Conservation (phyloP, 1,140 invertebrate genomes). For the Ptiloglossa arizonensis region DNA sequence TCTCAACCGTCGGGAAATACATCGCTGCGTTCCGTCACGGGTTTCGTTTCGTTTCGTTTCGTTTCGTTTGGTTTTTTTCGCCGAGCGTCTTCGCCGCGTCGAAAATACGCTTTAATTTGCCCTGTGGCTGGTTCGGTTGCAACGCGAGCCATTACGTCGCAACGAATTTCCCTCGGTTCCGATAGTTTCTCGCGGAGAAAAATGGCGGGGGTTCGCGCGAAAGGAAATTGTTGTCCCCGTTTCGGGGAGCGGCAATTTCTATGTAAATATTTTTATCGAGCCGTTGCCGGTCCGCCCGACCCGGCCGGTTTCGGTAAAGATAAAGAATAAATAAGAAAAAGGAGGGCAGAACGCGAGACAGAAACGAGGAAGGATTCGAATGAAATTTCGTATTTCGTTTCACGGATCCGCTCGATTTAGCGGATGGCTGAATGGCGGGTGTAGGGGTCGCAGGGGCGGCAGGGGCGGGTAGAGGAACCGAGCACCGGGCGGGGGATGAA, state of each 20-base stretch:
- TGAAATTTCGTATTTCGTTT: slow-evolving; percentile 60
- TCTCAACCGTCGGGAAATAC: slow-evolving; percentile 44
- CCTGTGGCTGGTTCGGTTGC: too few relatives aligned
- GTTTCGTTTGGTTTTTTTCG: background rate
- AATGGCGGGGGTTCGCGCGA: slow-evolving; percentile 7
- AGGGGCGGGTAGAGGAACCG: too few relatives aligned
- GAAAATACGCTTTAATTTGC: too few relatives aligned
- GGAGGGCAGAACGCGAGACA: background rate
- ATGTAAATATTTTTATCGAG: slow-evolving; percentile 43
- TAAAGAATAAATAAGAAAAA: slow-evolving; percentile 35
- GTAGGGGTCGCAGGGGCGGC: too few relatives aligned
- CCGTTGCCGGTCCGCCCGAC: too few relatives aligned
- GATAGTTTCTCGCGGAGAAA: background rate
- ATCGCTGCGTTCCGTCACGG: background rate
- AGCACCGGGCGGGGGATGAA: slow-evolving; percentile 14
- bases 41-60: background rate
- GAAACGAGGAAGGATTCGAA: slow-evolving; percentile 47
- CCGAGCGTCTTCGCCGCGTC: background rate
- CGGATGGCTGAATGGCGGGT: slow-evolving; percentile 24
- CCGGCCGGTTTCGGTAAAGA: slow-evolving; percentile 6
- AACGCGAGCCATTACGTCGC: too few relatives aligned
- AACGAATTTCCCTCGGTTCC: background rate
- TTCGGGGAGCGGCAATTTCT: slow-evolving; percentile 11
- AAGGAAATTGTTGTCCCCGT: background rate
- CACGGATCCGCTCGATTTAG: slow-evolving; percentile 65